phyloP scores from a whole-genome alignment of 2,888 invertebrate species.

The Andrena bucephala region DNA sequence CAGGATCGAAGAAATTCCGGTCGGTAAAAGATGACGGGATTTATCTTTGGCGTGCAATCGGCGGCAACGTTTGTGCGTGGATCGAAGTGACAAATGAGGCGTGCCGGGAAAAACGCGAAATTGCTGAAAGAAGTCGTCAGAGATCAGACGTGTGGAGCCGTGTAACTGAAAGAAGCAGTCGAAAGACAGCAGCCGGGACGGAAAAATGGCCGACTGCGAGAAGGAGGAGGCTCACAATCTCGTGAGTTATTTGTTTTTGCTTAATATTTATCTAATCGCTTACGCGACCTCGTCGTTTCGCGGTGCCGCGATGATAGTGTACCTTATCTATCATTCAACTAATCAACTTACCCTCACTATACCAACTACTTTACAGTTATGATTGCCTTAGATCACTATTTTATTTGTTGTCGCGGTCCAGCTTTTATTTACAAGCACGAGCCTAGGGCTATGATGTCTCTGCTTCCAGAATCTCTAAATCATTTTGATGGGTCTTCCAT shows the following conservation, averaged over 20 bases:
- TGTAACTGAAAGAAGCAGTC: slow-evolving; percentile 34
- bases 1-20: slow-evolving; percentile 32
- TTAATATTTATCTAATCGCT: slow-evolving; percentile 83
- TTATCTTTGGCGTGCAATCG: slow-evolving; percentile 39
- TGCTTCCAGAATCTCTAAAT: not conserved
- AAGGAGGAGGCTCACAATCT: slow-evolving; percentile 92
- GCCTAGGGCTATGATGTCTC: not conserved
- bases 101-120: slow-evolving; percentile 1
- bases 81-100: slow-evolving; percentile 16
- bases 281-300: slow-evolving; percentile 58
- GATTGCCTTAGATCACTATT: slow-evolving; percentile 34
- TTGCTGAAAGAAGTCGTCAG: slow-evolving; percentile 7
- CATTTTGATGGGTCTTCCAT: not conserved
- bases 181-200: slow-evolving; percentile 51
- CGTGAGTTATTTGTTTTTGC: slow-evolving; percentile 86
- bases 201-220: slow-evolving; percentile 90
- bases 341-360: slow-evolving; percentile 56
- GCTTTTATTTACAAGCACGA: slow-evolving; percentile 2
- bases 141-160: slow-evolving; percentile 7
- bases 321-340: slow-evolving; percentile 71
- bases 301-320: slow-evolving; percentile 70
- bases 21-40: slow-evolving; percentile 29
- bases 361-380: not conserved
- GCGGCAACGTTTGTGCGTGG: not conserved
- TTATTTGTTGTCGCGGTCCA: slow-evolving; percentile 16